Evolutionary conservation across 2,113 vertebrate species (phyloP).

Genomic region (Apus apus): DNA sequence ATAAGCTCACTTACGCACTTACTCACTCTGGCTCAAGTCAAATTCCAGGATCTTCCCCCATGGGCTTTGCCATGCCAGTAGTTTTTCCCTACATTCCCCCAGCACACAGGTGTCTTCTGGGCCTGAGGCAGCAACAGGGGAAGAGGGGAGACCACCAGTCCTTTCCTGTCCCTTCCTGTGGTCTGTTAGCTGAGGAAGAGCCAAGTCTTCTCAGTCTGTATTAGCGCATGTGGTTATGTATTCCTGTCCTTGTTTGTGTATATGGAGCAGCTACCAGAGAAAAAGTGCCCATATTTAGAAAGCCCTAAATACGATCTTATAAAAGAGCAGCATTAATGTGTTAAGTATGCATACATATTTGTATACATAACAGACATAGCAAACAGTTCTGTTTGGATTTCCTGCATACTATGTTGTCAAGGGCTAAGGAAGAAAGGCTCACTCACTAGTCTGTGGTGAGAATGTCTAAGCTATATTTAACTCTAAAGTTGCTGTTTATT

Average conservation of each 20-base stretch:
- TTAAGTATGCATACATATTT: not conserved
- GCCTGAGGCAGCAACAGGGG: accelerated
- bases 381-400: not conserved
- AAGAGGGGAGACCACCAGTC: not conserved
- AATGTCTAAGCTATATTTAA: not conserved
- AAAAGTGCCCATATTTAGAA: not conserved
- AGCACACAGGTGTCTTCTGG: not conserved
- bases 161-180: not conserved
- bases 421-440: not conserved
- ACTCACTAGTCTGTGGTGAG: not conserved
- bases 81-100: not conserved
- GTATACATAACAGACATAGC: not conserved
- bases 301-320: not conserved
- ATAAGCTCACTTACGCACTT: not conserved
- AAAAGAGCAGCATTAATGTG: not conserved
- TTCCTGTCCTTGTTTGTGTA: not conserved
- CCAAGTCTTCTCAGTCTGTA: not conserved
- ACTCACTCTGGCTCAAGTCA: not conserved
- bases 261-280: not conserved
- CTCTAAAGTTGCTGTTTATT: not conserved
- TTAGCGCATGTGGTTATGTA: not conserved
- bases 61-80: not conserved
- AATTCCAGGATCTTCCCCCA: not conserved
- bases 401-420: not conserved
- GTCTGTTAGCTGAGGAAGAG: not conserved